Evolutionary conservation across 2,113 vertebrate species (phyloP).

Genomic region (Boulengeromyrus knoepffleri): DNA sequence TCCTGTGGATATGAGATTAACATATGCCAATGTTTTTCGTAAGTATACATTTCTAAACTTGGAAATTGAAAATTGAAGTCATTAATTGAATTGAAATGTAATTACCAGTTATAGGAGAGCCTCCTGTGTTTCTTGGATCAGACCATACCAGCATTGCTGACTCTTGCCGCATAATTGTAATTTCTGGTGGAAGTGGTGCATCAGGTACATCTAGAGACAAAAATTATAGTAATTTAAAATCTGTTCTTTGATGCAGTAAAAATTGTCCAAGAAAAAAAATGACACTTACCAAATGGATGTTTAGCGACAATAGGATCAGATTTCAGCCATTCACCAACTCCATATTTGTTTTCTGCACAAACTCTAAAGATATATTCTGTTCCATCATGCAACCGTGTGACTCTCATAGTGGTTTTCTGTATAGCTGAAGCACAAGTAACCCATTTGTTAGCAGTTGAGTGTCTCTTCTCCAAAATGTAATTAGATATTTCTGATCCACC

Average conservation of each 20-base stretch:
- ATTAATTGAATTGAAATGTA: neutral
- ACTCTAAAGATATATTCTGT: constrained; percentile 91
- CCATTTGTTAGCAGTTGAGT: constrained; percentile 90
- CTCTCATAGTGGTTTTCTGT: constrained; percentile 89
- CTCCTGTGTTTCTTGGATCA: constrained; percentile 86
- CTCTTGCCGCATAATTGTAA: constrained; percentile 80
- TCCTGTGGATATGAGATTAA: constrained; percentile 54
- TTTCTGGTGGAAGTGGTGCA: constrained; percentile 84
- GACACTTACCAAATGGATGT: constrained; percentile 90
- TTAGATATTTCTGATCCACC: constrained; percentile 95
- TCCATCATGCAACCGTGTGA: constrained; percentile 90
- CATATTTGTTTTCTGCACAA: constrained; percentile 95
- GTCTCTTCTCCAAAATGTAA: constrained; percentile 92
- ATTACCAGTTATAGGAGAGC: constrained; percentile 92
- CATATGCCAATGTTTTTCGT: neutral
- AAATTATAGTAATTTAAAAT: neutral
- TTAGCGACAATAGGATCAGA: constrained; percentile 85
- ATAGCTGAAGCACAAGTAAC: constrained; percentile 88
- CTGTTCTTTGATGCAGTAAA: neutral
- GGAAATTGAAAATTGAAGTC: neutral
- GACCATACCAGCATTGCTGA: constrained; percentile 82
- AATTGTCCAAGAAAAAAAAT: constrained; percentile 2
- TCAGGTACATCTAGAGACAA: constrained; percentile 80
- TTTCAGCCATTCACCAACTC: constrained; percentile 86
- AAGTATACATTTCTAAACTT: neutral